Percentiles rank a stretch among this genome's conserved stretches.
These are phyloP conservation scores for Lycopodina hypogea DNA, from an alignment of 37 sponge, comb jelly and placozoan species.

Conservation along the genomic window DNA sequence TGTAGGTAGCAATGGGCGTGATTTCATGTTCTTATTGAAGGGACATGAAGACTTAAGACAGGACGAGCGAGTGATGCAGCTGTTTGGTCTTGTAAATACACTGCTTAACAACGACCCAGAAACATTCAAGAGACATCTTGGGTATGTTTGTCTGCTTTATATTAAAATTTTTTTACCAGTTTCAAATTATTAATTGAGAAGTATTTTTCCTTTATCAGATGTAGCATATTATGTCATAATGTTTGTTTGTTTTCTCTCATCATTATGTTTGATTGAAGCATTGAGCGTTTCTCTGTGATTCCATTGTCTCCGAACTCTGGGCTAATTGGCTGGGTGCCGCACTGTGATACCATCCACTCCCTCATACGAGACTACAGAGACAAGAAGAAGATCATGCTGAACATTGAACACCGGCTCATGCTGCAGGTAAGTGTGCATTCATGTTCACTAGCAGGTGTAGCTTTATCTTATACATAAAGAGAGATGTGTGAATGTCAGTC, in stretches of 20 bases:
- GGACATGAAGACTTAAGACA: slow-evolving; percentile 97
- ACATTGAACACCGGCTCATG: slow-evolving; percentile 92
- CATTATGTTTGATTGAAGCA: slow-evolving; percentile 34
- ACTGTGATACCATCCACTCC: slow-evolving; percentile 97
- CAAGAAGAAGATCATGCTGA: slow-evolving; percentile 89
- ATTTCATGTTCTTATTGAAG: slow-evolving; percentile 94
- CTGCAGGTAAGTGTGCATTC: slow-evolving; percentile 66
- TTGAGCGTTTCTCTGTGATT: slow-evolving; percentile 94
- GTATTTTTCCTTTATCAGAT: too few relatives aligned
- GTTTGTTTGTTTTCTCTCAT: not conserved
- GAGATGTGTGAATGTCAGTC: too few relatives aligned
- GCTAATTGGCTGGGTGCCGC: slow-evolving; percentile 97
- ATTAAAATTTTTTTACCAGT: too few relatives aligned
- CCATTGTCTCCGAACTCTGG: slow-evolving; percentile 98
- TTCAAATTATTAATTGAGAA: not conserved
- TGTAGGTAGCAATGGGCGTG: slow-evolving; percentile 88
- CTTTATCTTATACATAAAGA: not conserved
- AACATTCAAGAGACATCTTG: slow-evolving; percentile 89
- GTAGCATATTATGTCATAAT: not conserved
- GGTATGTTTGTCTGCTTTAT: slow-evolving; percentile 40
- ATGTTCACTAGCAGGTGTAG: not conserved
- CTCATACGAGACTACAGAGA: slow-evolving; percentile 96
- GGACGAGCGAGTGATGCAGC: slow-evolving; percentile 98
- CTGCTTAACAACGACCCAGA: slow-evolving; percentile 84
- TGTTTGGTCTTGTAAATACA: slow-evolving; percentile 97